Conservation (phyloP, 53 echinoderm and acorn worm genomes). For the Crossaster papposus region DNA sequence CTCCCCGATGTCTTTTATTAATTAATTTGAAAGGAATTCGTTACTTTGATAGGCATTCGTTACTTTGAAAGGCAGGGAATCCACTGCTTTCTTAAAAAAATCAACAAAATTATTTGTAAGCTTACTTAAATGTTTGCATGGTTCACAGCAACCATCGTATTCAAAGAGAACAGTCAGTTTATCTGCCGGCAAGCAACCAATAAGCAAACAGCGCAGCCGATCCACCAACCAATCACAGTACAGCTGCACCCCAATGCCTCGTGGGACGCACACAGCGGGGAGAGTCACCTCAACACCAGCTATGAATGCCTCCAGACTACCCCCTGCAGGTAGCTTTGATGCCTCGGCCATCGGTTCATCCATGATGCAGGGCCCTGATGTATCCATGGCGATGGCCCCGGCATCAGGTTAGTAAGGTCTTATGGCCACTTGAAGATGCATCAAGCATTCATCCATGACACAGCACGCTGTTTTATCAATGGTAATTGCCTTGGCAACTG, state of each 20-base stretch:
- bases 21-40: too few relatives aligned
- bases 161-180: slow-evolving; percentile 21
- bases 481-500: slow-evolving; percentile 39
- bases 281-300: slow-evolving; percentile 73
- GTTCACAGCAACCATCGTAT: neutral
- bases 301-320: slow-evolving; percentile 55
- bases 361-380: slow-evolving; percentile 56
- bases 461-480: slow-evolving; percentile 57
- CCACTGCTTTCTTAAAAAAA: too few relatives aligned
- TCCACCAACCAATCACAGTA: slow-evolving; percentile 36
- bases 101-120: neutral
- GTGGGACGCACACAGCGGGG: slow-evolving; percentile 51
- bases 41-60: too few relatives aligned
- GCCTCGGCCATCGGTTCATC: slow-evolving; percentile 61
- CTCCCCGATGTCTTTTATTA: too few relatives aligned
- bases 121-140: neutral
- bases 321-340: slow-evolving; percentile 39
- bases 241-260: slow-evolving; percentile 75
- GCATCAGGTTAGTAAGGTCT: slow-evolving; percentile 21
- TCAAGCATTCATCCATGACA: slow-evolving; percentile 58
- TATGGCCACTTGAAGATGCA: slow-evolving; percentile 4
- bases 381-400: slow-evolving; percentile 57
- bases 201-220: neutral
- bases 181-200: neutral
- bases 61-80: too few relatives aligned